phyloP scores from a whole-genome alignment of 2,888 invertebrate genomes.

The Agapostemon virescens region DNA sequence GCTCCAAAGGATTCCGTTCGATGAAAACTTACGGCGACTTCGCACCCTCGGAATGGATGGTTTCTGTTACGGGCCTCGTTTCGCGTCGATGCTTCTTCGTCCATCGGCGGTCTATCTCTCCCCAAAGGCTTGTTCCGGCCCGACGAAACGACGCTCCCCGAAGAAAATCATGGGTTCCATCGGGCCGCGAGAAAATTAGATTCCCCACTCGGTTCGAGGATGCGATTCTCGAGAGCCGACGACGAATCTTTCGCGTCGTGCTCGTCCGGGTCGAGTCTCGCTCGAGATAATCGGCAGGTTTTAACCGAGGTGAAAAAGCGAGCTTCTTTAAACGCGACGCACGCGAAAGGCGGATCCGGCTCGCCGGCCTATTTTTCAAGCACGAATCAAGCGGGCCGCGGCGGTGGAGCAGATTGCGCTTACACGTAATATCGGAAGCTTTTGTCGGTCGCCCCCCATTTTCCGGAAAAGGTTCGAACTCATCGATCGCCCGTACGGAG shows the following conservation, averaged over 20 bases:
- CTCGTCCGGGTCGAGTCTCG: not conserved
- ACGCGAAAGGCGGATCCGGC: slow-evolving; percentile 44
- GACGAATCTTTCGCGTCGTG: not conserved
- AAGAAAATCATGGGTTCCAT: not conserved
- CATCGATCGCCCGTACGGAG: slow-evolving; percentile 35
- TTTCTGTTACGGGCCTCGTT: slow-evolving; percentile 40
- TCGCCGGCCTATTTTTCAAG: slow-evolving; percentile 52
- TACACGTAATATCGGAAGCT: slow-evolving; percentile 41
- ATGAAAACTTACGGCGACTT: slow-evolving; percentile 51
- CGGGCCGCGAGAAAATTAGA: not conserved
- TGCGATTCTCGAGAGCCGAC: not conserved
- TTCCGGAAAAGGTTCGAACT: slow-evolving; percentile 27
- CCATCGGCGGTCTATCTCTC: not conserved
- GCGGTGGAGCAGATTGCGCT: slow-evolving; percentile 28
- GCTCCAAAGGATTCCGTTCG: slow-evolving; percentile 43
- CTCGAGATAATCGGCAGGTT: not conserved
- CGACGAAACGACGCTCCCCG: not conserved
- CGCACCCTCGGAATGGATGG: slow-evolving; percentile 46
- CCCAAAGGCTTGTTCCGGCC: not conserved
- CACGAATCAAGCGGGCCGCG: slow-evolving; percentile 41
- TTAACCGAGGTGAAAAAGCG: slow-evolving; percentile 3
- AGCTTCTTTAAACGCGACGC: slow-evolving; percentile 16
- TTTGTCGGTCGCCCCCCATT: slow-evolving; percentile 39
- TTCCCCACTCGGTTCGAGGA: not conserved
- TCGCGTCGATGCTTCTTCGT: slow-evolving; percentile 8